These are phyloP conservation scores for Anarsia innoxiella DNA, from an alignment of 2,888 invertebrate species.

Conservation along the genomic window DNA sequence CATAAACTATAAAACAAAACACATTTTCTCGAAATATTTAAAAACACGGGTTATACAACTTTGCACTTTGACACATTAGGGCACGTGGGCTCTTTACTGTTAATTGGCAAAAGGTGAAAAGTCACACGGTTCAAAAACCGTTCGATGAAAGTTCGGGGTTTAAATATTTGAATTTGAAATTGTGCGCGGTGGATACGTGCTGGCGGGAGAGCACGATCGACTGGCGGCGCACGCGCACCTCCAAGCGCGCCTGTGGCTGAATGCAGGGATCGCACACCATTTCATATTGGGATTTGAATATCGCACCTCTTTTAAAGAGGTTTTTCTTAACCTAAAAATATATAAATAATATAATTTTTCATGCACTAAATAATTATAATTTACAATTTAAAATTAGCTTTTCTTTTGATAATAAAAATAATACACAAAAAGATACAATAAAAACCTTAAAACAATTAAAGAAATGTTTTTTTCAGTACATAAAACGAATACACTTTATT, in stretches of 20 bases:
- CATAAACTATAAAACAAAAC: constrained; percentile 36
- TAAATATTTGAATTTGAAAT: constrained; percentile 32
- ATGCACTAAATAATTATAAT: too few species aligned
- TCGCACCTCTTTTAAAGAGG: too few species aligned
- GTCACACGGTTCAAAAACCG: constrained; percentile 26
- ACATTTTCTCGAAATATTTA: constrained; percentile 27
- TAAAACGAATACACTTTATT: too few species aligned
- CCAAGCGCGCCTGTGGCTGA: constrained; percentile 39
- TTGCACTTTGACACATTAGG: constrained; percentile 37
- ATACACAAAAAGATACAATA: too few species aligned
- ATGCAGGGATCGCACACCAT: constrained; percentile 34
- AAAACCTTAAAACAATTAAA: too few species aligned
- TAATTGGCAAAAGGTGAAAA: constrained; percentile 22
- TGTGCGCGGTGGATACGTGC: constrained; percentile 42
- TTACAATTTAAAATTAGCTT: too few species aligned
- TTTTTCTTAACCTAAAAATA: too few species aligned
- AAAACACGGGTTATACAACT: constrained; percentile 22
- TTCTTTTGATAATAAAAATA: too few species aligned
- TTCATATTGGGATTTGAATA: too few species aligned
- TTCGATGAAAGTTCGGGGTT: constrained; percentile 48
- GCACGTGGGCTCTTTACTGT: constrained; percentile 18
- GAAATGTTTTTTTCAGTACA: too few species aligned
- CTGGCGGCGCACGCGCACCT: constrained; percentile 64
- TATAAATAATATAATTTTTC: too few species aligned
- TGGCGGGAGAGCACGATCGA: constrained; percentile 57